Conservation (phyloP, 2,888 invertebrate species). For the Serripes groenlandicus region DNA sequence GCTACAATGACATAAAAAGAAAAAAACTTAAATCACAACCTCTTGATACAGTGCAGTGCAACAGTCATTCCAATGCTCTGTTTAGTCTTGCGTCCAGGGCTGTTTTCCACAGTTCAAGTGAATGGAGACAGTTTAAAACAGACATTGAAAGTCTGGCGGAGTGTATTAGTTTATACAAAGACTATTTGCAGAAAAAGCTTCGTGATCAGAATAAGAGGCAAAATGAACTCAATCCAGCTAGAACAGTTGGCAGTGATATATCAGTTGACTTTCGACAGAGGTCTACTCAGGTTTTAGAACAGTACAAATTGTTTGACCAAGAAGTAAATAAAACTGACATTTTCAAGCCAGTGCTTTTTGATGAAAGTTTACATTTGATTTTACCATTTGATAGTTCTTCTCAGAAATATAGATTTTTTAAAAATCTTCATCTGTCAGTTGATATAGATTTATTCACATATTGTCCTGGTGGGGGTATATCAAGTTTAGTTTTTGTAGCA, state of each 20-base stretch:
- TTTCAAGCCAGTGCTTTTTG: neutral
- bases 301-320: neutral
- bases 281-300: neutral
- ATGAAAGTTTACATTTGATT: slow-evolving; percentile 33
- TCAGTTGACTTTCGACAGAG: neutral
- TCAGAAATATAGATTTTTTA: slow-evolving; percentile 38
- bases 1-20: no score
- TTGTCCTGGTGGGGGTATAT: slow-evolving; percentile 49
- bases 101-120: no score
- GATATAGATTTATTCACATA: slow-evolving; percentile 46
- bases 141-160: no score
- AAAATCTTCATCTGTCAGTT: slow-evolving; percentile 27
- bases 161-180: no score
- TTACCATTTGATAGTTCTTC: slow-evolving; percentile 19
- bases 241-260: neutral
- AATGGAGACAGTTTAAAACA: no score
- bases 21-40: no score
- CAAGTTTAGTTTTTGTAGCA: slow-evolving; percentile 37
- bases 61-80: no score
- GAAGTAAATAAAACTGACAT: neutral
- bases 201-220: no score
- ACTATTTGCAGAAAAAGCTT: no score
- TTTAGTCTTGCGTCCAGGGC: no score
- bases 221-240: neutral
- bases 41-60: no score